Evolutionary conservation across 1,140 invertebrate species (phyloP).

Genomic region (Zelostemma sp.): DNA sequence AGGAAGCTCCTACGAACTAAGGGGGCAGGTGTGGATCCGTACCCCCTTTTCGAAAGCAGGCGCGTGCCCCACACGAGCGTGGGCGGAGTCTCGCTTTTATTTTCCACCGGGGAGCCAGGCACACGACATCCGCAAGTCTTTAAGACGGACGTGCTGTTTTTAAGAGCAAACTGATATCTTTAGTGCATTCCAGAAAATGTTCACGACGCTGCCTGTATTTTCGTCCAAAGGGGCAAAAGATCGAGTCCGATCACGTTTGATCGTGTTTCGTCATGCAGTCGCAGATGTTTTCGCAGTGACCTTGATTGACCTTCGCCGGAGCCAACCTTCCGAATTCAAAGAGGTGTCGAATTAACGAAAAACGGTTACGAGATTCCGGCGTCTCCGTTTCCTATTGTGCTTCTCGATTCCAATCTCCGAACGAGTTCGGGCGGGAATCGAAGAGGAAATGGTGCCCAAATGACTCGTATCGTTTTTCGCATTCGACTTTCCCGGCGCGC

Average conservation of each 20-base stretch:
- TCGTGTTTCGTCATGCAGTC: no score
- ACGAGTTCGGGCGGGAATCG: constrained; percentile 18
- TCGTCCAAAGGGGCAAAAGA: no score
- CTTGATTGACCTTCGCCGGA: no score
- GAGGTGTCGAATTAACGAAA: background rate
- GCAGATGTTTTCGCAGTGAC: no score
- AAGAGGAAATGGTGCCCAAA: constrained; percentile 15
- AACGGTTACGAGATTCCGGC: background rate
- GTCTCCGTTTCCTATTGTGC: background rate
- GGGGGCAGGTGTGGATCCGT: constrained; percentile 62
- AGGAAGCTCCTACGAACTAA: constrained; percentile 55
- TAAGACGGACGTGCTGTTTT: no score
- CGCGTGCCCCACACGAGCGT: constrained; percentile 71
- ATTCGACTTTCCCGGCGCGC: constrained; percentile 33
- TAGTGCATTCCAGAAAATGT: no score
- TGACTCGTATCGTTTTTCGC: constrained; percentile 41
- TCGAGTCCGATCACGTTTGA: no score
- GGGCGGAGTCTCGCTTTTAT: constrained; percentile 60
- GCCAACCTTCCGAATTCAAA: background rate
- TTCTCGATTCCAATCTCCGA: constrained; percentile 4
- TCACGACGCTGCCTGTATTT: no score
- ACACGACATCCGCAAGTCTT: no score
- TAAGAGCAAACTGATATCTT: no score
- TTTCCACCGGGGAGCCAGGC: constrained; percentile 43
- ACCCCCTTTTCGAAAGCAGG: constrained; percentile 52